phyloP scores from a whole-genome alignment of 2,888 invertebrate genomes.

The Stramonita haemastoma region DNA sequence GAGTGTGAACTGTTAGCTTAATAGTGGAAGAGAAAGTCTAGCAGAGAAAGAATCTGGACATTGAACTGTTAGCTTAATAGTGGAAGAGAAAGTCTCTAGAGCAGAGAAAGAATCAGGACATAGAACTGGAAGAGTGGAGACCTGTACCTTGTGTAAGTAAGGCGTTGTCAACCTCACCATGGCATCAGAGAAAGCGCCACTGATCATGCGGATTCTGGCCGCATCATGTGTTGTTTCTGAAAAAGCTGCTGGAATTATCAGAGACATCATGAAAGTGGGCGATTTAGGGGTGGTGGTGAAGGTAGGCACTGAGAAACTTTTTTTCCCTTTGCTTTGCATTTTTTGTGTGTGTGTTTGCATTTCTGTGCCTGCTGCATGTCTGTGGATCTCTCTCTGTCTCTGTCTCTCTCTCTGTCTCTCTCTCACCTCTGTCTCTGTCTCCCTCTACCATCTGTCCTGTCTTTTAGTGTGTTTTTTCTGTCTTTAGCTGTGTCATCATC shows the following conservation, averaged over 20 bases:
- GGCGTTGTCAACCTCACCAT: slow-evolving; percentile 54
- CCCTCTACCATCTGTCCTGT: not conserved
- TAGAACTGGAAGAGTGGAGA: too few relatives aligned
- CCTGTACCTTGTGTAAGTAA: too few relatives aligned
- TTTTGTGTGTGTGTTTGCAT: too few relatives aligned
- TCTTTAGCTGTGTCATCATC: not conserved
- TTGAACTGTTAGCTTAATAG: too few relatives aligned
- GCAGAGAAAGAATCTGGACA: too few relatives aligned
- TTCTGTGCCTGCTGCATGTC: not conserved
- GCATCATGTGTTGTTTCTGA: slow-evolving; percentile 89
- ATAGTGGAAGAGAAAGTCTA: too few relatives aligned
- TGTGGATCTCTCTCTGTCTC: too few relatives aligned
- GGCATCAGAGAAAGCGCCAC: slow-evolving; percentile 55
- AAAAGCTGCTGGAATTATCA: slow-evolving; percentile 91
- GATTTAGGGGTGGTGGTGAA: slow-evolving; percentile 95
- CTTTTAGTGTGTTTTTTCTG: not conserved
- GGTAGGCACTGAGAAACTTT: slow-evolving; percentile 79
- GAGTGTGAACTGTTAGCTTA: too few relatives aligned
- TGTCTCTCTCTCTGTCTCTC: too few relatives aligned
- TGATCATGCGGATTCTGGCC: slow-evolving; percentile 86
- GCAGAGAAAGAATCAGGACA: too few relatives aligned
- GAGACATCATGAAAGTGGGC: slow-evolving; percentile 92
- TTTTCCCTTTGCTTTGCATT: not conserved
- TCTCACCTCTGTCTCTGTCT: too few relatives aligned
- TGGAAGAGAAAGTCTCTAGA: too few relatives aligned